A percentile compares a stretch with the other conserved stretches of the same genome.
Conservation (phyloP, 2,113 vertebrate species). For the Coreoperca whiteheadi region DNA sequence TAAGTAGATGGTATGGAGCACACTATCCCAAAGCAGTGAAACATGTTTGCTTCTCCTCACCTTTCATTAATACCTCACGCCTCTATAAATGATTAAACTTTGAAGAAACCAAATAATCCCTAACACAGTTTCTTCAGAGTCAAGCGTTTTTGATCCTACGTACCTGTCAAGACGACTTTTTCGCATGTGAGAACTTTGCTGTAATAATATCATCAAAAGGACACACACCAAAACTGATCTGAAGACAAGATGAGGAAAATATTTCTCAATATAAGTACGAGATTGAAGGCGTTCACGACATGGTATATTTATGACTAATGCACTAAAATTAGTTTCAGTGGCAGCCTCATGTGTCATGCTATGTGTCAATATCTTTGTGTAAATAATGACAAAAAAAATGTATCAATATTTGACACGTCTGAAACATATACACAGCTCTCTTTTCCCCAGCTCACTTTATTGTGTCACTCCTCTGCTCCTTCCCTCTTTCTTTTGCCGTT, state of each 20-base stretch:
- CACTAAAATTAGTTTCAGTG: background rate
- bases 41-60: background rate
- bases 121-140: background rate
- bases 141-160: background rate
- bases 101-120: conserved; percentile 13
- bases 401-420: background rate
- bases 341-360: background rate
- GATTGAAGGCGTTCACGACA: background rate
- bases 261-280: background rate
- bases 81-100: conserved; percentile 18
- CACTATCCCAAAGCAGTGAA: background rate
- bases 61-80: background rate
- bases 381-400: background rate
- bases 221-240: background rate
- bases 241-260: background rate
- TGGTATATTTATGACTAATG: background rate
- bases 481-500: background rate
- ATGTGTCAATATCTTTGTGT: background rate
- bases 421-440: background rate
- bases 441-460: background rate
- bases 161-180: background rate
- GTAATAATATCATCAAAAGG: background rate
- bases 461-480: background rate
- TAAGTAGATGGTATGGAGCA: background rate
- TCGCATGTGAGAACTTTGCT: background rate